These are phyloP conservation scores for Esperia sulphurella DNA, from an alignment of 2,888 invertebrate genomes.

Conservation along the genomic window DNA sequence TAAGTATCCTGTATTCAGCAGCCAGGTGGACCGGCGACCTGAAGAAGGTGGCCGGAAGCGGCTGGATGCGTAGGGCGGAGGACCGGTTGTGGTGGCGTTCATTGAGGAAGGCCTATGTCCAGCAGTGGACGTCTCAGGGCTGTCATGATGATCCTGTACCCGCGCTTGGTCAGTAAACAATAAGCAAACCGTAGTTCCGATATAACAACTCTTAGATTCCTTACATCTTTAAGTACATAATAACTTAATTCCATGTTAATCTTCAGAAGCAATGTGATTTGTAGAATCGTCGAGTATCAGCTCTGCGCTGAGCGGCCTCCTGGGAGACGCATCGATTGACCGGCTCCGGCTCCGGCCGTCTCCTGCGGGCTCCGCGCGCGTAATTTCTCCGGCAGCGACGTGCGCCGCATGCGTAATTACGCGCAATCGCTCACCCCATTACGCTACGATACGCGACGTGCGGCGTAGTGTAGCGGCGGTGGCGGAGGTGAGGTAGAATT, in stretches of 20 bases:
- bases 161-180: too few relatives aligned
- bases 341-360: conserved; percentile 56
- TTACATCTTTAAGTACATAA: too few relatives aligned
- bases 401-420: conserved; percentile 58
- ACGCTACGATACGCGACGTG: conserved; percentile 36
- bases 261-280: neutral
- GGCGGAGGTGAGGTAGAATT: neutral
- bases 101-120: too few relatives aligned
- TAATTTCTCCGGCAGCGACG: conserved; percentile 68
- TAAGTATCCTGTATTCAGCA: too few relatives aligned
- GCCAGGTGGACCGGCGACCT: too few relatives aligned
- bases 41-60: too few relatives aligned
- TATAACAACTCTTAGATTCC: too few relatives aligned
- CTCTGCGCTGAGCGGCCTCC: conserved; percentile 14
- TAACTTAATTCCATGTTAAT: neutral
- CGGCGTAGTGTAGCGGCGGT: conserved; percentile 5
- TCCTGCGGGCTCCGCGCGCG: conserved; percentile 62
- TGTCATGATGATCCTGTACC: too few relatives aligned
- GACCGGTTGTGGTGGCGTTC: too few relatives aligned
- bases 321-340: conserved; percentile 66
- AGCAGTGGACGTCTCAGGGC: too few relatives aligned
- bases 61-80: too few relatives aligned
- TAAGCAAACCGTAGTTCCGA: too few relatives aligned
- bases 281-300: conserved; percentile 16
- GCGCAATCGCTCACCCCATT: conserved; percentile 64